Evolutionary conservation across 2,888 invertebrate genomes (phyloP).

Genomic region (Parnassius smintheus): DNA sequence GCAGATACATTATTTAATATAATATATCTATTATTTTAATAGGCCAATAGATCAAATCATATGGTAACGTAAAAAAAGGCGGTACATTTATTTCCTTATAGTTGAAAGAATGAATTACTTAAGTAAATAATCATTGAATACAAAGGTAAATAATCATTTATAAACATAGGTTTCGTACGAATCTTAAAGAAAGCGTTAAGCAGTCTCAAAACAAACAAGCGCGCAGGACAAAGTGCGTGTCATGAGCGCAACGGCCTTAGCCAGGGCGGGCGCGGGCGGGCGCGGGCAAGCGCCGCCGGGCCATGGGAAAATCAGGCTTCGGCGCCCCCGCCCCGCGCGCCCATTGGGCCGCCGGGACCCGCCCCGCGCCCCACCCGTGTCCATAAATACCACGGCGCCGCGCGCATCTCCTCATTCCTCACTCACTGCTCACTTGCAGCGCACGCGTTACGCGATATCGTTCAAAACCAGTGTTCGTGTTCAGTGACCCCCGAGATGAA

Average conservation of each 20-base stretch:
- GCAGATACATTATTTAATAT: no score
- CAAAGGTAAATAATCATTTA: not conserved
- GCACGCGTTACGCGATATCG: slow-evolving; percentile 56
- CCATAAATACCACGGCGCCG: slow-evolving; percentile 65
- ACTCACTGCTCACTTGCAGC: slow-evolving; percentile 54
- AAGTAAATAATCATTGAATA: not conserved
- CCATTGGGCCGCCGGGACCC: slow-evolving; percentile 70
- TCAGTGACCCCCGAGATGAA: slow-evolving; percentile 83
- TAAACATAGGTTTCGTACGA: slow-evolving; percentile 8
- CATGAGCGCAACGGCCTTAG: slow-evolving; percentile 78
- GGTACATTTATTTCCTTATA: no score
- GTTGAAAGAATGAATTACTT: no score
- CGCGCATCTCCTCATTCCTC: slow-evolving; percentile 79
- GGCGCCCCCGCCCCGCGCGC: slow-evolving; percentile 74
- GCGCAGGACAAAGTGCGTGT: slow-evolving; percentile 72
- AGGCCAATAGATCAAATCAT: no score
- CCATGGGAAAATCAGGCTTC: slow-evolving; percentile 47
- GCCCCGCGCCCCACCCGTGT: slow-evolving; percentile 75
- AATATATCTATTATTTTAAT: no score
- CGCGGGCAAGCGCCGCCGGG: slow-evolving; percentile 41
- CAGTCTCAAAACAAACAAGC: slow-evolving; percentile 41
- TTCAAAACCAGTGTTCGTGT: slow-evolving; percentile 67
- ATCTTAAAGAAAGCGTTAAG: slow-evolving; percentile 30
- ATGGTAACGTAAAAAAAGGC: no score
- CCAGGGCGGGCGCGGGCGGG: slow-evolving; percentile 59